Percentiles rank a stretch among this genome's conserved stretches.
phyloP scores from a whole-genome alignment of 35 echinoderm and acorn worm species.

The Apostichopus californicus region DNA sequence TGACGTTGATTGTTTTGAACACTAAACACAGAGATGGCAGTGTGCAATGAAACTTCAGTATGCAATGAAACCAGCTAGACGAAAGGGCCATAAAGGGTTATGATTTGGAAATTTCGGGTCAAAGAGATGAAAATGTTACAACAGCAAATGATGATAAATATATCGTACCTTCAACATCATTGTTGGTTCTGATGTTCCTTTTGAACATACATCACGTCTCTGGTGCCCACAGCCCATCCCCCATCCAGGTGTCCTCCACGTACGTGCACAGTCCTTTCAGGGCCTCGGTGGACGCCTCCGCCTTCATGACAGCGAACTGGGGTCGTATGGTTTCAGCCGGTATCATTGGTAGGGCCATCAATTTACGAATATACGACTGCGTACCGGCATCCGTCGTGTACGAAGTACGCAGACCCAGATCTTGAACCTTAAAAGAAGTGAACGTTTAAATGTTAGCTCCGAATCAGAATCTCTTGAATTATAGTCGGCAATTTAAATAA shows the following conservation, averaged over 20 bases:
- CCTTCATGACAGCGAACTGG: background rate
- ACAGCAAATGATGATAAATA: background rate
- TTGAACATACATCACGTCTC: slow-evolving; percentile 40
- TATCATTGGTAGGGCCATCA: slow-evolving; percentile 24
- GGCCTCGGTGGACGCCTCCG: background rate
- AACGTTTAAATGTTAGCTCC: no score
- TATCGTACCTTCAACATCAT: slow-evolving; percentile 41
- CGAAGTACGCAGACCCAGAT: slow-evolving; percentile 1
- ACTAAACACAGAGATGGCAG: no score
- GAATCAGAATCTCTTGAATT: no score
- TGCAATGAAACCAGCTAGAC: background rate
- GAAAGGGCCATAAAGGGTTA: no score
- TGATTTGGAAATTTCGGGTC: no score
- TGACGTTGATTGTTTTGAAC: no score
- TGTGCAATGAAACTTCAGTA: background rate
- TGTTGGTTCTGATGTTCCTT: slow-evolving; percentile 35
- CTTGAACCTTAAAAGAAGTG: slow-evolving; percentile 9
- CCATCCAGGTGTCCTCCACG: slow-evolving; percentile 35
- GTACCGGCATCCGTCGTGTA: background rate
- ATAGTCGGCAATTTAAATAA: no score
- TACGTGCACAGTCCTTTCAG: slow-evolving; percentile 16
- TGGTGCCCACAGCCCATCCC: slow-evolving; percentile 10
- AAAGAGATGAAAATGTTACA: no score
- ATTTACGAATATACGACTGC: background rate
- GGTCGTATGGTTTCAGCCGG: slow-evolving; percentile 17